These are phyloP conservation scores for Escarpia spicata DNA, from an alignment of 2,888 invertebrate species.

Conservation along the genomic window DNA sequence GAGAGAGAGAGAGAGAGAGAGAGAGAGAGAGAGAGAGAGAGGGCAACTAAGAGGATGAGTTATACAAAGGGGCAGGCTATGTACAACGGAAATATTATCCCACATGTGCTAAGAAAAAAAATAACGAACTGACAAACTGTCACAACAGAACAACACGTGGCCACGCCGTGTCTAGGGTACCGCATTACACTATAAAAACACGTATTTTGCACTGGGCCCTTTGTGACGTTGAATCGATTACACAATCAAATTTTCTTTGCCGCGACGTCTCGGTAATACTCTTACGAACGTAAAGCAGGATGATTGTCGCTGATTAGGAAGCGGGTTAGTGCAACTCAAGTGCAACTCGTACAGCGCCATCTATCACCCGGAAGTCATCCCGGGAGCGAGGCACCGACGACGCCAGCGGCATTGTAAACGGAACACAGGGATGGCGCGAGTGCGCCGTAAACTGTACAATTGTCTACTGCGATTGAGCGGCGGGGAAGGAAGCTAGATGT, in stretches of 20 bases:
- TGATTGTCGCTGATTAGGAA: not conserved
- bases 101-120: too few species aligned
- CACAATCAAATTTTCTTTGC: not conserved
- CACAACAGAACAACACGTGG: too few species aligned
- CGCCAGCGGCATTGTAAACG: not conserved
- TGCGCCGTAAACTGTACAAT: not conserved
- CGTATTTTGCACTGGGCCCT: not conserved
- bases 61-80: too few species aligned
- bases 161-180: too few species aligned
- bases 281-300: not conserved
- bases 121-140: too few species aligned
- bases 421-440: not conserved
- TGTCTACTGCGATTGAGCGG: not conserved
- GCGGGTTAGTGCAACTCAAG: not conserved
- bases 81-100: too few species aligned
- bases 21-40: slow-evolving; percentile 18
- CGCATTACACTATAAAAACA: not conserved
- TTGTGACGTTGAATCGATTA: not conserved
- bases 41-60: too few species aligned
- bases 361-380: not conserved
- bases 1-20: slow-evolving; percentile 33
- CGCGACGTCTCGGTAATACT: not conserved
- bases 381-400: not conserved
- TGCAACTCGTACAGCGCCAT: not conserved
- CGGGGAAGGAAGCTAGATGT: not conserved